phyloP scores from a whole-genome alignment of 2,888 invertebrate genomes.

The Thyatira batis region DNA sequence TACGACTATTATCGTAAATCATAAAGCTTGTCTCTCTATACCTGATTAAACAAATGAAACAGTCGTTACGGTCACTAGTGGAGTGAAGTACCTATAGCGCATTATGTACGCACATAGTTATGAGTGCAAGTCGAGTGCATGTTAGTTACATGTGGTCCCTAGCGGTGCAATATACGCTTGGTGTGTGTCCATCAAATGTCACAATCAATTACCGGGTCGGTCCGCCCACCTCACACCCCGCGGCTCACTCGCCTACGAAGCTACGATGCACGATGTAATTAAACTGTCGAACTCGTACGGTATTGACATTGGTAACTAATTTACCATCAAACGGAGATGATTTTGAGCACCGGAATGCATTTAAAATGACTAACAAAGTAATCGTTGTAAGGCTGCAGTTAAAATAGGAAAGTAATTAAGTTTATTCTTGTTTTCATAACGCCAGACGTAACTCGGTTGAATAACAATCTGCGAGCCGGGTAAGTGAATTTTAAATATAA shows the following conservation, averaged over 20 bases:
- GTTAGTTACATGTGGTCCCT: constrained; percentile 43
- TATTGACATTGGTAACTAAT: constrained; percentile 23
- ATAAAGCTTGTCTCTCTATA: not conserved
- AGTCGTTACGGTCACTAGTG: not conserved
- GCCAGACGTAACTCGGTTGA: constrained; percentile 60
- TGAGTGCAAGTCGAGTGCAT: constrained; percentile 1
- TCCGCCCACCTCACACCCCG: constrained; percentile 39
- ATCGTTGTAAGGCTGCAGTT: constrained; percentile 40
- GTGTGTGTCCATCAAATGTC: constrained; percentile 75
- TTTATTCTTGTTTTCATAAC: constrained; percentile 68
- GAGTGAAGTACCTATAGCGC: not conserved
- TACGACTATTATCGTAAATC: not conserved
- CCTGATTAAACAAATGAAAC: not conserved
- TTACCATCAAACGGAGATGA: constrained; percentile 6
- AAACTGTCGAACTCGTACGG: constrained; percentile 48
- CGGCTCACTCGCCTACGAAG: constrained; percentile 35
- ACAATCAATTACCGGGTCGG: constrained; percentile 73
- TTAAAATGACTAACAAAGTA: constrained; percentile 17
- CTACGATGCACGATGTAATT: constrained; percentile 41
- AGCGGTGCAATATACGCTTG: constrained; percentile 59
- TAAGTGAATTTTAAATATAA: constrained; percentile 81
- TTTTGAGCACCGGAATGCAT: constrained; percentile 11
- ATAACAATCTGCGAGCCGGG: constrained; percentile 73
- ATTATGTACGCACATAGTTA: not conserved
- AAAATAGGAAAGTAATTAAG: constrained; percentile 63